Evolutionary conservation across 2,113 vertebrate genomes (phyloP).

Genomic region (Sander lucioperca): DNA sequence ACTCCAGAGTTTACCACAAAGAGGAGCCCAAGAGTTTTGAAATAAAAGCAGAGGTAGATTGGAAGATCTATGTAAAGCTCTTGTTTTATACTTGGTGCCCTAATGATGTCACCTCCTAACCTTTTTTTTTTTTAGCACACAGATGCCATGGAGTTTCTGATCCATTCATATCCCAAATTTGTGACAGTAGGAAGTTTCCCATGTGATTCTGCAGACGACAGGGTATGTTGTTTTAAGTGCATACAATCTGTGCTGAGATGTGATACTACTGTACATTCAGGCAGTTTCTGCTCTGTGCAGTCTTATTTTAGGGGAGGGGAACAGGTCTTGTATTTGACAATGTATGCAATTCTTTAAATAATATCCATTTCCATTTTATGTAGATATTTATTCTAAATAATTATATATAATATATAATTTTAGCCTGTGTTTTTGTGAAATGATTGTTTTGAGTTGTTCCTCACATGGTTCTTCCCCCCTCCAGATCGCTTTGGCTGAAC

Average conservation of each 20-base stretch:
- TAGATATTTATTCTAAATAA: not conserved
- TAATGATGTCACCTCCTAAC: not conserved
- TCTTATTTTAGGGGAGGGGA: not conserved
- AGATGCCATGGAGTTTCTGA: conserved; percentile 91
- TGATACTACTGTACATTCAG: not conserved
- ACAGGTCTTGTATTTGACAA: not conserved
- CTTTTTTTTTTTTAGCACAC: conserved; percentile 79
- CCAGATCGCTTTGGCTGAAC: conserved; percentile 82
- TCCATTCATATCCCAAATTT: conserved; percentile 92
- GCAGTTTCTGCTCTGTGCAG: not conserved
- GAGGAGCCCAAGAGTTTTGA: conserved; percentile 92
- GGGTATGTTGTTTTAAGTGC: conserved; percentile 70
- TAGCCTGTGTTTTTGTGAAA: not conserved
- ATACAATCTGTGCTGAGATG: too few species aligned
- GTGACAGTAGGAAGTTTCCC: conserved; percentile 88
- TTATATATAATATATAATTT: too few species aligned
- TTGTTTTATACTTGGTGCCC: not conserved
- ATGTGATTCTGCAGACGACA: conserved; percentile 87
- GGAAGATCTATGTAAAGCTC: not conserved
- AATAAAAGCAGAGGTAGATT: conserved; percentile 87
- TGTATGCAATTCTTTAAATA: not conserved
- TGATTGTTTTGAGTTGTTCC: not conserved
- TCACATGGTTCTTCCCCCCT: not conserved
- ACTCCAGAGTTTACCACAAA: conserved; percentile 95
- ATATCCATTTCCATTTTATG: not conserved